Evolutionary conservation across 2,113 vertebrate species (phyloP).

Genomic region (Eptesicus fuscus): DNA sequence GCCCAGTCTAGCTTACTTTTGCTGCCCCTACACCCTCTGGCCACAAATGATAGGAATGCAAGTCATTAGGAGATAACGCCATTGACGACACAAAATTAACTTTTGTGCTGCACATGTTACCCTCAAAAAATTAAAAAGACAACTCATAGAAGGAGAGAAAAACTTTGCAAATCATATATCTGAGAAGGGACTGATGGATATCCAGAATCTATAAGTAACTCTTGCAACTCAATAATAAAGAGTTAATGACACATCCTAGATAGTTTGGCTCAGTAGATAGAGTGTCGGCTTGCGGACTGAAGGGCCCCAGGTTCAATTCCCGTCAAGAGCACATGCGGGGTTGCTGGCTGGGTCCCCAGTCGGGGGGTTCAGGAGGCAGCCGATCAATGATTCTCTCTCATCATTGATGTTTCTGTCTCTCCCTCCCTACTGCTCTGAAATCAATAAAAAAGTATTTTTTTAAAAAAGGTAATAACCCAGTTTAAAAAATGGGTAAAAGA

Average conservation of each 20-base stretch:
- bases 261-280: too few species aligned
- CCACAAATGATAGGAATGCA: neutral
- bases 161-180: neutral
- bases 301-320: too few species aligned
- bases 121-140: neutral
- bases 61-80: neutral
- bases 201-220: neutral
- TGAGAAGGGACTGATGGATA: neutral
- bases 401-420: too few species aligned
- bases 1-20: neutral
- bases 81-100: neutral
- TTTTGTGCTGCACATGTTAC: neutral
- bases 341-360: too few species aligned
- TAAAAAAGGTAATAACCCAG: neutral
- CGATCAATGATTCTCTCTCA: too few species aligned
- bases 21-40: neutral
- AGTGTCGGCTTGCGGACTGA: too few species aligned
- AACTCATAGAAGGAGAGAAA: neutral
- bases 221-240: neutral
- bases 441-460: too few species aligned
- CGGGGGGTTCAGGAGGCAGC: too few species aligned
- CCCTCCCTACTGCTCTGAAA: too few species aligned
- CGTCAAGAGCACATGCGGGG: too few species aligned
- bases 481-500: constrained; percentile 4
- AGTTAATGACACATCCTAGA: neutral